These are phyloP conservation scores for Leptinotarsa texana DNA, from an alignment of 1,140 invertebrate species.

Conservation along the genomic window DNA sequence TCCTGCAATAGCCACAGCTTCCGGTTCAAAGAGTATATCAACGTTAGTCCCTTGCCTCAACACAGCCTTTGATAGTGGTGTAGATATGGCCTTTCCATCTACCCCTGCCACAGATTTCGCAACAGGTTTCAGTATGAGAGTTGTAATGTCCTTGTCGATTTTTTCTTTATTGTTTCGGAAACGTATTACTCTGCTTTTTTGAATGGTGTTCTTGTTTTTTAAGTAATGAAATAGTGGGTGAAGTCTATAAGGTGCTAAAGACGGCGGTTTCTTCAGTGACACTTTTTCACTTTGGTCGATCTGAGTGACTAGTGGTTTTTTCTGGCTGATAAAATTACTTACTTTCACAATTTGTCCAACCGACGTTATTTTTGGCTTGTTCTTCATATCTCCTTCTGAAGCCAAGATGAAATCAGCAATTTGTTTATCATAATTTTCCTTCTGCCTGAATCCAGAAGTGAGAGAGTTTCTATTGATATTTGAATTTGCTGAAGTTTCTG, in stretches of 20 bases:
- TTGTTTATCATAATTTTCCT: no score
- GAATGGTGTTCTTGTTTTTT: constrained; percentile 45
- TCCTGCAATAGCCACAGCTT: constrained; percentile 70
- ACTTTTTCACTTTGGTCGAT: not conserved
- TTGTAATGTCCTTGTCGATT: constrained; percentile 49
- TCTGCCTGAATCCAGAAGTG: no score
- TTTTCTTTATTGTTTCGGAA: constrained; percentile 45
- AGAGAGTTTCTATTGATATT: no score
- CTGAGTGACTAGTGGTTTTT: constrained; percentile 7
- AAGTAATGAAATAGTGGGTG: constrained; percentile 47
- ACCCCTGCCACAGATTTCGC: constrained; percentile 66
- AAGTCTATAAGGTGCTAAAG: constrained; percentile 41
- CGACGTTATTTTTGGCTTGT: constrained; percentile 3
- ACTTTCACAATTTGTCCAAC: constrained; percentile 16
- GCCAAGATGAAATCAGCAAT: not conserved
- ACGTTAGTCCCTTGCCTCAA: constrained; percentile 58
- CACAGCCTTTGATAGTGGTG: constrained; percentile 65
- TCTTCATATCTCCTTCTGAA: not conserved
- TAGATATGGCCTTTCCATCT: constrained; percentile 68
- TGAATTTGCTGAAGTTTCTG: not conserved
- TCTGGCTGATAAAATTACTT: not conserved
- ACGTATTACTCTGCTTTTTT: constrained; percentile 38
- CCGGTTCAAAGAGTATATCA: constrained; percentile 65
- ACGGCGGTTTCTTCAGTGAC: constrained; percentile 25
- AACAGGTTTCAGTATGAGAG: constrained; percentile 64